Evolutionary conservation across 2,888 invertebrate species (phyloP), one percentile per base, ranked within the genome.

Genomic region (Pollenia labialis): DNA sequence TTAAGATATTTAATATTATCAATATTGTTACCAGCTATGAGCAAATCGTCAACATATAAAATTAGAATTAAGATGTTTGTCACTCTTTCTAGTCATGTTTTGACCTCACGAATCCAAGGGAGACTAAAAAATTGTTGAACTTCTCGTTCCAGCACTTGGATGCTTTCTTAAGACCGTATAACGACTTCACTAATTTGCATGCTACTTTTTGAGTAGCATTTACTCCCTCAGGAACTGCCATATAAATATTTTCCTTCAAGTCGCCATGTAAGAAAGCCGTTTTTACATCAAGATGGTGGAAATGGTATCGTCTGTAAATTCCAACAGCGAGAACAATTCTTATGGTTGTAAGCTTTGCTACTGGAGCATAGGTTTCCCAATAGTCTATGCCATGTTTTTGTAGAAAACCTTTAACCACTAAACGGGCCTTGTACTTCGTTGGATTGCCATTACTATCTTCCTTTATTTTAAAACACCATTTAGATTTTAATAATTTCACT

Each of bases 261-360:
- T 50, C 50, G 14, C 50, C 46, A 11, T 11, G 18, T 18, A 18
- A 18, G 18, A 18, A 18, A 18, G 18, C 18, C 18, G 18, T 18
- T 18, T 18, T 18, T 18, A 18, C 46, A 46, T 46, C 9, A 8
- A 8, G 11, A 8, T 62, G 40, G 10, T 62, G 62, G 7, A 62
- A 62, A 9, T 62, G n/a, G 16, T 62, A 62, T n/a, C 16, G 16
- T 42, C 62, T 40, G 16, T 14, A 10, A 42, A 62, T 14, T 1
- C 42, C 62, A 62, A 62, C 62, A 42, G 62, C 62, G 4, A 62
- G 16, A 62, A 62, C 44, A 16, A 62, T 44, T 62, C 42, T n/a
- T 16, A 62, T 62, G 7, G 42, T 62, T 54, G 54, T 54, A 6
- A 62, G 44, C 10, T 42, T 62, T n/a, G 62, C 62, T 10, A 12